phyloP scores from a whole-genome alignment of 2,113 vertebrate genomes.

The Arothron firmamentum region DNA sequence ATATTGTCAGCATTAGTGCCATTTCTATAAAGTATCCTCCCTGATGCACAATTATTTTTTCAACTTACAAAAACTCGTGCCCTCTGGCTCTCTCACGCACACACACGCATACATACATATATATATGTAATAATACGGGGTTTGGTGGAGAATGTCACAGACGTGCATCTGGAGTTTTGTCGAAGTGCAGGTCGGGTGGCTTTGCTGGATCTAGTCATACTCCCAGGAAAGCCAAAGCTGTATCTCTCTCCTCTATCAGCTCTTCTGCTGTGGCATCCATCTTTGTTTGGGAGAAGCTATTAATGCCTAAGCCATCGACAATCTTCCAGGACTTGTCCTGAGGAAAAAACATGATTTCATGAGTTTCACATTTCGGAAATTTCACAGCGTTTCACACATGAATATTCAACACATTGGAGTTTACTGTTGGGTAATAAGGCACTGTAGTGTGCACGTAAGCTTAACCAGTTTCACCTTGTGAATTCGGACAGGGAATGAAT shows the following conservation, averaged over 20 bases:
- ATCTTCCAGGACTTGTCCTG: conserved; percentile 92
- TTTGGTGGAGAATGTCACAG: conserved; percentile 74
- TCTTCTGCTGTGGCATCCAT: conserved; percentile 90
- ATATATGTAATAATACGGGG: conserved; percentile 29
- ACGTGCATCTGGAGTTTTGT: conserved; percentile 78
- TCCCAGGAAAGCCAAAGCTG: conserved; percentile 85
- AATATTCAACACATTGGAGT: background rate
- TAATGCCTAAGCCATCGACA: conserved; percentile 85
- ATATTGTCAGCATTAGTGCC: too few relatives aligned
- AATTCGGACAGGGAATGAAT: conserved; percentile 93
- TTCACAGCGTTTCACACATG: background rate
- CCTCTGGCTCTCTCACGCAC: conserved; percentile 16
- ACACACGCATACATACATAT: conserved; percentile 6
- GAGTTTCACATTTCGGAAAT: background rate
- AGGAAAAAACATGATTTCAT: background rate
- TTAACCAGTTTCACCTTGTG: conserved; percentile 75
- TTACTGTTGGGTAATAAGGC: background rate
- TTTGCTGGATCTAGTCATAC: conserved; percentile 77
- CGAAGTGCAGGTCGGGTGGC: conserved; percentile 52
- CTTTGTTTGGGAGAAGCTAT: conserved; percentile 88
- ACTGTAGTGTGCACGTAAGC: background rate
- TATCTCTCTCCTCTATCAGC: conserved; percentile 89
- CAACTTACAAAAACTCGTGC: conserved; percentile 23
- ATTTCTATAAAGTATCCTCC: background rate
- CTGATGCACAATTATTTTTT: background rate